phyloP scores from a whole-genome alignment of 2,888 invertebrate species.

The Ichneumoninae sp. region DNA sequence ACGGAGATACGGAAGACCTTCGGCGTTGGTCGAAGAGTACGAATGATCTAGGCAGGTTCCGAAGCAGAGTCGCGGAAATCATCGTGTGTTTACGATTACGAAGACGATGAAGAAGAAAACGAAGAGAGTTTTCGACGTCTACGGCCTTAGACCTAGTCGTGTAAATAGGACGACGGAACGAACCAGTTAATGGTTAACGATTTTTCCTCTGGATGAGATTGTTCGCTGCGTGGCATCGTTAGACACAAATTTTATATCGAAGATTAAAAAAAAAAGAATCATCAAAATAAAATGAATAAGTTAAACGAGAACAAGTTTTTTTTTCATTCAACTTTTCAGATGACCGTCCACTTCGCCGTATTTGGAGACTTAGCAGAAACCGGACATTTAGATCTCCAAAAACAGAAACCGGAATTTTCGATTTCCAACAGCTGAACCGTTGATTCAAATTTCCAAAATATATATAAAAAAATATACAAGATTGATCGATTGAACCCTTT shows the following conservation, averaged over 20 bases:
- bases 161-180: slow-evolving; percentile 78
- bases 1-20: slow-evolving; percentile 19
- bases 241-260: slow-evolving; percentile 84
- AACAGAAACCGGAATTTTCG: no score
- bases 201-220: slow-evolving; percentile 76
- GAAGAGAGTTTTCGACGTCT: slow-evolving; percentile 71
- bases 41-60: slow-evolving; percentile 18
- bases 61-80: slow-evolving; percentile 36
- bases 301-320: slow-evolving; percentile 50
- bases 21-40: slow-evolving; percentile 18
- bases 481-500: not conserved
- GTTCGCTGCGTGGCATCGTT: slow-evolving; percentile 83
- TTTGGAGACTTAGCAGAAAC: no score
- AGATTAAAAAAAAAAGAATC: slow-evolving; percentile 81
- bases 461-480: not conserved
- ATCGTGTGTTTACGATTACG: slow-evolving; percentile 20
- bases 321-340: not conserved
- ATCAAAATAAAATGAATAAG: slow-evolving; percentile 69
- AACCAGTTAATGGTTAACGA: slow-evolving; percentile 62
- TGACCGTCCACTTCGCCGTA: no score
- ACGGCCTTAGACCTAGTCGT: slow-evolving; percentile 84
- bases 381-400: no score
- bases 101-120: slow-evolving; percentile 40
- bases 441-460: not conserved
- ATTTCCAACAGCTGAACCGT: no score